Conservation (phyloP, 1,140 invertebrate species). For the Macrostomum lignano region DNA sequence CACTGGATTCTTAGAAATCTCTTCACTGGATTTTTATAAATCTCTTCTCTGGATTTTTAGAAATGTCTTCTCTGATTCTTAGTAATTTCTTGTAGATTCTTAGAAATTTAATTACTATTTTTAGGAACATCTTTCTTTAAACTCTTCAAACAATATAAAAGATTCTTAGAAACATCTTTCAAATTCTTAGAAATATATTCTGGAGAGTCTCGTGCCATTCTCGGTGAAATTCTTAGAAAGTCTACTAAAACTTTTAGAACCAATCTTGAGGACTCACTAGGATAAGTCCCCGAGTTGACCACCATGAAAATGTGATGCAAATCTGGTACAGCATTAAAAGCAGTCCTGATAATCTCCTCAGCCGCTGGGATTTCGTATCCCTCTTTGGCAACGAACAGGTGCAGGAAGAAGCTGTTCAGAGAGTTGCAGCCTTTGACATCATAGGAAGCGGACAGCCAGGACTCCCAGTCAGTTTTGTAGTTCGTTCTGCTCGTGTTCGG, state of each 20-base stretch:
- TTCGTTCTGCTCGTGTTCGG: constrained; percentile 13
- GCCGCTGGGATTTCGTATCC: constrained; percentile 24
- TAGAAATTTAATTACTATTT: too few relatives aligned
- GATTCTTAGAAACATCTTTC: not conserved
- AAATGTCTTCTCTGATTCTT: too few relatives aligned
- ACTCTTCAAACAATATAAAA: too few relatives aligned
- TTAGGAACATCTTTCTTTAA: not conserved
- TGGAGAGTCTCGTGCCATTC: constrained; percentile 12
- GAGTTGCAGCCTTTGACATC: constrained; percentile 11
- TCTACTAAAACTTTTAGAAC: not conserved
- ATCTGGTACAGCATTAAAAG: constrained; percentile 25
- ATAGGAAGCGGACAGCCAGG: constrained; percentile 15
- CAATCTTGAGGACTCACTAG: constrained; percentile 12
- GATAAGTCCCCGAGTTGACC: constrained; percentile 15
- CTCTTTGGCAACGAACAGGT: constrained; percentile 23
- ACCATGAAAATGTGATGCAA: constrained; percentile 20
- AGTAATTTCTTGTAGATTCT: too few relatives aligned
- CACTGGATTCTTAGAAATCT: too few relatives aligned
- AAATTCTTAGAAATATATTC: constrained; percentile 16
- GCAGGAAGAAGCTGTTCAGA: constrained; percentile 23
- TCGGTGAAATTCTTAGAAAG: not conserved
- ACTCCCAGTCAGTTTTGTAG: constrained; percentile 13
- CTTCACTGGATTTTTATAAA: too few relatives aligned
- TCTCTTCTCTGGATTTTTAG: too few relatives aligned
- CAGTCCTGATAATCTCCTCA: constrained; percentile 21